Base-by-base conservation (phyloP, 2,113 vertebrate genomes). In the Callocephalon fimbriatum region DNA sequence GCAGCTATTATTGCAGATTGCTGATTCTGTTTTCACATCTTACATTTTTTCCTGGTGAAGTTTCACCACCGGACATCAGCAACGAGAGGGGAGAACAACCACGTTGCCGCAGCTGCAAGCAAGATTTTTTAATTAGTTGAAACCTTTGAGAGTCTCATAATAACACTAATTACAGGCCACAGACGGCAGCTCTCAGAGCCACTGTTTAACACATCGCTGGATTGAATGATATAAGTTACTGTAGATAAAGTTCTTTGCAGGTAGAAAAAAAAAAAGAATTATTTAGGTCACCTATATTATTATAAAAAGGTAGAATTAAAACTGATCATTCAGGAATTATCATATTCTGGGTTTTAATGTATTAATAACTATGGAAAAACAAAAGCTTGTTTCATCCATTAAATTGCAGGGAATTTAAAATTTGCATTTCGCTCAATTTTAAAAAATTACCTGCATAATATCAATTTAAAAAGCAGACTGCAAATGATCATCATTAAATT, bases 1-100 rank as follows among this genome's bases (percentile, higher is more conserved):
- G 18, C 10, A 63, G 48, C 15, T 72, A 6, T 40, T 78, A 32
- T 6, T 88, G 29, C 19, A 86, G 23, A 47, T 79, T 31, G 40
- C 10, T 50, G 9, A 35, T 59, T 42, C 40, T 42, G 3, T 0
- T 0, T 38, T 58, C 15, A 2, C 3, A 70, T 53, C 19, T 40
- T 44, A 22, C 2, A 11, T 2, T 18, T 70, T 63, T 59, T 81
- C 77, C 31, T 72, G 21, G 2, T 63, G 42, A 18, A 82, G 22
- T 18, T 74, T 74, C 42, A 53, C 21, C 5, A 23, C n/a, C 2
- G 1, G 40, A 12, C 8, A 5, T 21, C 19, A 54, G 27, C 0
- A 0, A 10, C 1, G 0, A 22, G 3, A 54, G 5, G 3, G 19
- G 3, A n/a, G 14, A 73, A 65, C 18, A 42, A 3, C 3, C 18